phyloP scores from a whole-genome alignment of 2,888 invertebrate genomes.

The Caenorhabditis sp. region DNA sequence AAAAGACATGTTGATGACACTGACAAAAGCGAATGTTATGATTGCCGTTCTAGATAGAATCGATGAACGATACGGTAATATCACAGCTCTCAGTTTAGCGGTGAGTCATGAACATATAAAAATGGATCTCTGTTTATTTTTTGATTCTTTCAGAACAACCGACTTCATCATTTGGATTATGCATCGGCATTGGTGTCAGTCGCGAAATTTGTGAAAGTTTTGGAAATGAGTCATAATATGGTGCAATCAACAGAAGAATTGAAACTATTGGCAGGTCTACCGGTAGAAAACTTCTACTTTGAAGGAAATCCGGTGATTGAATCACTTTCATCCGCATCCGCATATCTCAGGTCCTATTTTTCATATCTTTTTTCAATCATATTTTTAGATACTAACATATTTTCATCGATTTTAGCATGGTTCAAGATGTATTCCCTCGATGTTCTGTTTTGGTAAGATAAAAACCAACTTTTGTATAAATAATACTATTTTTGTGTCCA shows the following conservation, averaged over 20 bases:
- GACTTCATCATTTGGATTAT: constrained; percentile 58
- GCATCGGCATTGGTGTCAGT: constrained; percentile 52
- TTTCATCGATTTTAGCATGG: constrained; percentile 39
- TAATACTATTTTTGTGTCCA: constrained; percentile 1
- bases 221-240: constrained; percentile 66
- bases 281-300: constrained; percentile 58
- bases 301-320: constrained; percentile 65
- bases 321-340: constrained; percentile 35
- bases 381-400: constrained; percentile 2
- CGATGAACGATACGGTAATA: constrained; percentile 54
- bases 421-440: constrained; percentile 61
- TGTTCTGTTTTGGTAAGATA: constrained; percentile 56
- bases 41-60: constrained; percentile 60
- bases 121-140: neutral
- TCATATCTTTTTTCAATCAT: constrained; percentile 9
- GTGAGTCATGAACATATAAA: constrained; percentile 17
- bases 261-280: constrained; percentile 56
- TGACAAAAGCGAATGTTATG: constrained; percentile 64
- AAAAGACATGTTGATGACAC: constrained; percentile 44
- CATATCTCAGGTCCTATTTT: constrained; percentile 43
- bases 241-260: constrained; percentile 57
- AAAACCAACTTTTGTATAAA: neutral
- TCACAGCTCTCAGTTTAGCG: constrained; percentile 58
- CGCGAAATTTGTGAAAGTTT: constrained; percentile 58
- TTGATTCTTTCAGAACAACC: constrained; percentile 52